phyloP scores from a whole-genome alignment of 2,113 vertebrate species.

The Pterocles orientalis region DNA sequence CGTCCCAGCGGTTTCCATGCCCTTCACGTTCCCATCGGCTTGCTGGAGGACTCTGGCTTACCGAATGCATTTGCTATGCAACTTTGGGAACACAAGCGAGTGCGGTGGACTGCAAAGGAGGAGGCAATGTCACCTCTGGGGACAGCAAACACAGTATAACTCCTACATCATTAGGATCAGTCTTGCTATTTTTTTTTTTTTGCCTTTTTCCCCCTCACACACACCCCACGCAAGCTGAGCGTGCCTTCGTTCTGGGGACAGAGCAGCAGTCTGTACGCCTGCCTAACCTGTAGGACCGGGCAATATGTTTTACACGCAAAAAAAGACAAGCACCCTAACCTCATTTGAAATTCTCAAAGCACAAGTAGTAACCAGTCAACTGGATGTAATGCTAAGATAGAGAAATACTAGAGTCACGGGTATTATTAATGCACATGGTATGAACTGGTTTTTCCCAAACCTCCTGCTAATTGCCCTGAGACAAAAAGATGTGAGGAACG shows the following conservation, averaged over 20 bases:
- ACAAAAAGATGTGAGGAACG: neutral
- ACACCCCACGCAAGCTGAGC: neutral
- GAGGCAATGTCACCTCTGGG: neutral
- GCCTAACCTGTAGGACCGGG: neutral
- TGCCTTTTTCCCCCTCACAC: neutral
- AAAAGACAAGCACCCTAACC: neutral
- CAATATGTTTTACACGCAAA: fast-evolving
- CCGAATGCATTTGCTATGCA: neutral
- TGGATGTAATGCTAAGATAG: neutral
- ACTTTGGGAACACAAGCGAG: neutral
- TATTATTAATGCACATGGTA: neutral
- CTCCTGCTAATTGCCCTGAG: neutral
- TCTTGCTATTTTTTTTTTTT: neutral
- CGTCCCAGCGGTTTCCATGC: neutral
- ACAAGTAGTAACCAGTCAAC: neutral
- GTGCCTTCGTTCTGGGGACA: neutral
- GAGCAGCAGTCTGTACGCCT: neutral
- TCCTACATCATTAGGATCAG: neutral
- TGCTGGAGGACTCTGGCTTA: neutral
- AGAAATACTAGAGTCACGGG: neutral
- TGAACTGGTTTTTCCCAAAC: neutral
- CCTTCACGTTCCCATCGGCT: neutral
- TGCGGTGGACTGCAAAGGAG: neutral
- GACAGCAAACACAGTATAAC: neutral
- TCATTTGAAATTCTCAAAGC: neutral